Evolutionary conservation across 2,113 vertebrate genomes (phyloP), one percentile per base, ranked within the genome.

Genomic region (Colius striatus): DNA sequence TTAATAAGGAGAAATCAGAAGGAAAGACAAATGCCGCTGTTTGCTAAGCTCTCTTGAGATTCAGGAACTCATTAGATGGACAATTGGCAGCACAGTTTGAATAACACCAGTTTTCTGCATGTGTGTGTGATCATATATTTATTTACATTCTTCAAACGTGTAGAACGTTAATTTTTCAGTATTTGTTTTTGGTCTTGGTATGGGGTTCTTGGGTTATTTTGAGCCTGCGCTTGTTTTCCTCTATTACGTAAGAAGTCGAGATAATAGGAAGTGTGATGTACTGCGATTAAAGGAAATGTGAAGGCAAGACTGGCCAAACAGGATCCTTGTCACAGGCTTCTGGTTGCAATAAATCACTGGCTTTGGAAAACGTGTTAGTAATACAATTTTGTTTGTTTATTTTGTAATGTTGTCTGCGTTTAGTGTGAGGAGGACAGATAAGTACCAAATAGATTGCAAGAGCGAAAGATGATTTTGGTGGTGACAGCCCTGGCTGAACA

Each of bases 111-210:
- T 95, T 94, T 95, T 95, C 89, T 90, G 92, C 77, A 70, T 95
- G 22, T 77, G 95, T 96, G 51, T 66, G 76, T 78, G 83, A 89
- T 94, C 86, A 93, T 84, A 84, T 91, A 93, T 47, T 90, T 94
- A 86, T 91, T 96, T 90, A 84, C 94, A 93, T 97, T 97, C 91
- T 95, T 96, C 91, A 87, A 97, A 74, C 79, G 91, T 74, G 61
- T 93, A 74, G 91, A 96, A 96, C 89, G 80, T 94, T 94, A 88
- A 91, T 84, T 94, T 94, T 96, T 77, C 45, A 30, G 55, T 32
- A 14, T 15, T 47, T 15, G 89, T 85, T 65, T 50, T 23, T 13
- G 6, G 11, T 34, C 54, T 54, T 55, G 13, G 19, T 84, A 26
- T 30, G 5, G 16, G 3, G 36, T 77, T 94, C 38, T 87, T 71